Conservation (phyloP, 2,888 invertebrate genomes). For the Buathra laborator region DNA sequence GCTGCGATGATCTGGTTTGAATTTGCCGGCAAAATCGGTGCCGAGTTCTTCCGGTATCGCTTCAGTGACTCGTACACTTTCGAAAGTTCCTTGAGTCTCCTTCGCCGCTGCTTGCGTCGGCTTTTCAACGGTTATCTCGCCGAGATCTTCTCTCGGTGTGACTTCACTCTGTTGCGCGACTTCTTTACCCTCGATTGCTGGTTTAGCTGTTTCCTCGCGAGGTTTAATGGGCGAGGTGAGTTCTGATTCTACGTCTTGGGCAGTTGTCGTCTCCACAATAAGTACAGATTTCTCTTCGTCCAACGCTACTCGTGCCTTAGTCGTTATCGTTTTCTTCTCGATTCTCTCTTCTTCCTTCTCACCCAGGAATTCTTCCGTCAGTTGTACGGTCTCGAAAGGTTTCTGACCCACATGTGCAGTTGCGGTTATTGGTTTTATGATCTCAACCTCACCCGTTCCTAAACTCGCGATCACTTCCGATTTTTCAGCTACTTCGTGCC, state of each 20-base stretch:
- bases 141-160: conserved; percentile 75
- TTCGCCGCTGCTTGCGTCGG: conserved; percentile 84
- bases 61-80: conserved; percentile 85
- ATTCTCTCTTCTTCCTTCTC: conserved; percentile 85
- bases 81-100: conserved; percentile 85
- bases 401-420: conserved; percentile 84
- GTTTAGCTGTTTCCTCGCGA: conserved; percentile 79
- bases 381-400: conserved; percentile 84
- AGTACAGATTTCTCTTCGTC: conserved; percentile 82
- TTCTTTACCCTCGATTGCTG: conserved; percentile 82
- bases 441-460: conserved; percentile 82
- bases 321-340: conserved; percentile 77
- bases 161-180: conserved; percentile 83
- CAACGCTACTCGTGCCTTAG: conserved; percentile 83
- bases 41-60: conserved; percentile 77
- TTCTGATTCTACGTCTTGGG: conserved; percentile 76
- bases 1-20: conserved; percentile 76
- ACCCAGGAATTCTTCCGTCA: conserved; percentile 84
- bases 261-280: conserved; percentile 74
- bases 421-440: conserved; percentile 78
- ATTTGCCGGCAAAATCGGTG: conserved; percentile 72
- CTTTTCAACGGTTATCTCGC: conserved; percentile 77
- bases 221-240: conserved; percentile 70
- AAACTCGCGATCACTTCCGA: conserved; percentile 85
- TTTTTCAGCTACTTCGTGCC: conserved; percentile 86